phyloP scores from a whole-genome alignment of 53 echinoderm and acorn worm genomes.

The Apostichopus leukothele region DNA sequence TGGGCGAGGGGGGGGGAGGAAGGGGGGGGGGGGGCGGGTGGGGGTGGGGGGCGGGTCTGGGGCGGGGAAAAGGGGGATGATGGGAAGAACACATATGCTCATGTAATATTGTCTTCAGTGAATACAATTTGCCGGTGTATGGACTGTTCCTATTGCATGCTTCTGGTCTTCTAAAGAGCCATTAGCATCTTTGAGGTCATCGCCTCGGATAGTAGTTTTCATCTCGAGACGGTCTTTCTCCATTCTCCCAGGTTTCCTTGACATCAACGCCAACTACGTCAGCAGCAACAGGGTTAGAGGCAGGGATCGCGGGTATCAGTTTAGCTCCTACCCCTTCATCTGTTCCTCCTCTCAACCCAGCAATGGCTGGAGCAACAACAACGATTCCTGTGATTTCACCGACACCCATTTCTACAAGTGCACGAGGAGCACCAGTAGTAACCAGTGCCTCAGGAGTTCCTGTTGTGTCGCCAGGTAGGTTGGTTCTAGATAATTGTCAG shows the following conservation, averaged over 20 bases:
- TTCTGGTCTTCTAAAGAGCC: too few species aligned
- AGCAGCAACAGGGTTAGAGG: constrained; percentile 45
- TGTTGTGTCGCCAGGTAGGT: constrained; percentile 34
- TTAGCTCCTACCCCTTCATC: constrained; percentile 35
- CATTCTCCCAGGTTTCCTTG: constrained; percentile 57
- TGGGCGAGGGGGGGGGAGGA: too few species aligned
- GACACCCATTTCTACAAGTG: constrained; percentile 35
- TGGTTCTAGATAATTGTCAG: too few species aligned
- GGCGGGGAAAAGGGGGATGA: too few species aligned
- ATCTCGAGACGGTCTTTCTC: neutral
- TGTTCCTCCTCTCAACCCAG: constrained; percentile 61
- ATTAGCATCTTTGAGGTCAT: too few species aligned
- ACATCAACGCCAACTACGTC: constrained; percentile 63
- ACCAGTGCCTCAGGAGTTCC: constrained; percentile 41
- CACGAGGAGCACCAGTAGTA: neutral
- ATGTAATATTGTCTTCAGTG: too few species aligned
- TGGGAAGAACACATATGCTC: too few species aligned
- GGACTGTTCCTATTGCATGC: too few species aligned
- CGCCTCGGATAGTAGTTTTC: too few species aligned
- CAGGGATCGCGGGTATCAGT: constrained; percentile 52
- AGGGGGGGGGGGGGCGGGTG: too few species aligned
- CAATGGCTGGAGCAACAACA: constrained; percentile 64
- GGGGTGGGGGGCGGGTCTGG: too few species aligned
- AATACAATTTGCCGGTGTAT: too few species aligned
- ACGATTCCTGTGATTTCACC: constrained; percentile 69